A percentile compares a stretch with the other conserved stretches of the same genome.
phyloP scores from a whole-genome alignment of 2,113 vertebrate species.

The Xiphorhynchus elegans region DNA sequence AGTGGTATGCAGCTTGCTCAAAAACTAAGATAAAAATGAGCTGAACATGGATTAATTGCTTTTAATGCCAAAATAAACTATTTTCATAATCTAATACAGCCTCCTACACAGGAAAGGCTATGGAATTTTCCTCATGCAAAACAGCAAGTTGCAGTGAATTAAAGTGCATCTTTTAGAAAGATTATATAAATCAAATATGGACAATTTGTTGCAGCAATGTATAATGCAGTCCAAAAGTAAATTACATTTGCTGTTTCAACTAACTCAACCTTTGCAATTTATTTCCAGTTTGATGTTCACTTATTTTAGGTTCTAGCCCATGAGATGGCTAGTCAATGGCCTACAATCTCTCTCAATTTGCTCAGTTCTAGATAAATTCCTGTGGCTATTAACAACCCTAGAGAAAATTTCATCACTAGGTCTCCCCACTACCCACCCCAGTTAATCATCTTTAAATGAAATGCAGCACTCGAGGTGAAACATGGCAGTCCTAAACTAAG shows the following conservation, averaged over 20 bases:
- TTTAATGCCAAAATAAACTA: constrained; percentile 12
- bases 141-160: neutral
- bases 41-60: neutral
- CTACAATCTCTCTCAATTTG: neutral
- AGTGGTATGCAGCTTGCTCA: neutral
- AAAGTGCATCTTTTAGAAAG: neutral
- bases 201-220: neutral
- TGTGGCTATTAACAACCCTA: neutral
- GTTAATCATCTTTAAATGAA: neutral
- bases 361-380: neutral
- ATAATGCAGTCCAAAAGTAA: neutral
- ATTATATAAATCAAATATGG: neutral
- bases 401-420: neutral
- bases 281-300: neutral
- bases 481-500: neutral
- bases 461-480: neutral
- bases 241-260: neutral
- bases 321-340: neutral
- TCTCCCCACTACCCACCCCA: neutral
- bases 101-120: neutral
- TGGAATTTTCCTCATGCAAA: neutral
- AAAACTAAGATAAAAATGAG: constrained; percentile 19
- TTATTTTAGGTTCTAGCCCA: neutral
- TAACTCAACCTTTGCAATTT: neutral
- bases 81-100: neutral